Evolutionary conservation across 2,888 invertebrate species (phyloP).

Genomic region (Agrypnus murinus): DNA sequence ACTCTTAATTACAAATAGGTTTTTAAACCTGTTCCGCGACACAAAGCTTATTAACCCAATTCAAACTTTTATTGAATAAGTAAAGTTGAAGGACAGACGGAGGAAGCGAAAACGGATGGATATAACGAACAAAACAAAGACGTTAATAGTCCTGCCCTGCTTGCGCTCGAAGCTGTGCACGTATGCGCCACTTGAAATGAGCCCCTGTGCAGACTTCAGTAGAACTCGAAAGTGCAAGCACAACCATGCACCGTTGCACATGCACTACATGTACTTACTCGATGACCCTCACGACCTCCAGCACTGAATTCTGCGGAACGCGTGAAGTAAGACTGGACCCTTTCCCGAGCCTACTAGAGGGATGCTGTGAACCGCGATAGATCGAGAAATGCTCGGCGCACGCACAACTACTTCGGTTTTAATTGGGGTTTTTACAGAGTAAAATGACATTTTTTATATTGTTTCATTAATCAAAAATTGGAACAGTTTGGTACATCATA

Average conservation of each 20-base stretch:
- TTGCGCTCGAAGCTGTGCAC: constrained; percentile 52
- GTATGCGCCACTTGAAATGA: constrained; percentile 52
- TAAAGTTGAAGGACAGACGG: constrained; percentile 63
- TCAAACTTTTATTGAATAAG: constrained; percentile 59
- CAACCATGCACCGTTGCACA: constrained; percentile 59
- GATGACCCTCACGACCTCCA: constrained; percentile 66
- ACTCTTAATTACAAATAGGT: constrained; percentile 38
- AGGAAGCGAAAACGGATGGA: constrained; percentile 68
- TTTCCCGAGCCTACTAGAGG: constrained; percentile 67
- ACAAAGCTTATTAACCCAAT: constrained; percentile 55
- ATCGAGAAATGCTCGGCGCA: constrained; percentile 71
- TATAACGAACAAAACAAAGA: constrained; percentile 69
- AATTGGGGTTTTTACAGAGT: constrained; percentile 70
- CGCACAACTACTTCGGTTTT: constrained; percentile 71
- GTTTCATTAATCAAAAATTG: constrained; percentile 3
- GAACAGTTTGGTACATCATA: not conserved
- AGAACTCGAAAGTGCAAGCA: constrained; percentile 61
- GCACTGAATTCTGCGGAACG: constrained; percentile 65
- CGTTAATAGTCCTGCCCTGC: constrained; percentile 61
- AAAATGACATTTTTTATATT: constrained; percentile 42
- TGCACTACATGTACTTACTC: constrained; percentile 61
- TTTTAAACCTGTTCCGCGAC: constrained; percentile 42
- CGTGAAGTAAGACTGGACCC: constrained; percentile 69
- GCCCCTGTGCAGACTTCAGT: constrained; percentile 57
- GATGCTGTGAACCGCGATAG: constrained; percentile 71